These are phyloP conservation scores for Bothrops jararaca DNA, from an alignment of 2,113 vertebrate genomes.

Conservation along the genomic window DNA sequence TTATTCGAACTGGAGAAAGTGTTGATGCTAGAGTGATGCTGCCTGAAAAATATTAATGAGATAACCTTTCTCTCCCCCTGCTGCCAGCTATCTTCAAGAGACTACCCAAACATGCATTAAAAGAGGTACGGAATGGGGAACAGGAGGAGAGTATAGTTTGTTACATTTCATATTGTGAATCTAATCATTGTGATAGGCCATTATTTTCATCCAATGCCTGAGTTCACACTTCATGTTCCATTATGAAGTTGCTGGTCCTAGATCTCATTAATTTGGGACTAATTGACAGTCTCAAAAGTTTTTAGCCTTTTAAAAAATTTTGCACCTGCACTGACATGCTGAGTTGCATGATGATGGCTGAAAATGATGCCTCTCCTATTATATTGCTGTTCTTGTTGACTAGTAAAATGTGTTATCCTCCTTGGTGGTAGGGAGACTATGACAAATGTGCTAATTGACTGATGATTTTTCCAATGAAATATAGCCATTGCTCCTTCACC, in stretches of 20 bases:
- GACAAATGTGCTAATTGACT: neutral
- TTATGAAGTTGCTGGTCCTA: neutral
- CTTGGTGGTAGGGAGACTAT: neutral
- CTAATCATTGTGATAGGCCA: neutral
- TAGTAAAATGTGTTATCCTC: neutral
- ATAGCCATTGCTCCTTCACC: neutral
- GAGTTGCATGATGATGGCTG: neutral
- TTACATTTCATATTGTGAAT: neutral
- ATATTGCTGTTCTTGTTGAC: neutral
- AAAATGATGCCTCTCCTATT: neutral
- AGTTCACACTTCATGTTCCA: neutral
- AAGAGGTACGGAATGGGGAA: neutral
- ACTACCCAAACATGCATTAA: neutral
- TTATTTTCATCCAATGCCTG: neutral
- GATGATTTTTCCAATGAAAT: neutral
- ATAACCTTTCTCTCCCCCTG: neutral
- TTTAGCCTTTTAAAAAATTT: neutral
- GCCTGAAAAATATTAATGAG: conserved; percentile 18
- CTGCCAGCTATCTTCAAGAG: neutral
- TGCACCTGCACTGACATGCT: neutral
- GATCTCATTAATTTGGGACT: neutral
- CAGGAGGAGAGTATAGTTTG: neutral
- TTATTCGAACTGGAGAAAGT: neutral
- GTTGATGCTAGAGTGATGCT: conserved; percentile 4
- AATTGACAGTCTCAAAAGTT: neutral